phyloP scores from a whole-genome alignment of 2,797 vertebrate genomes.

The Betta splendens region DNA sequence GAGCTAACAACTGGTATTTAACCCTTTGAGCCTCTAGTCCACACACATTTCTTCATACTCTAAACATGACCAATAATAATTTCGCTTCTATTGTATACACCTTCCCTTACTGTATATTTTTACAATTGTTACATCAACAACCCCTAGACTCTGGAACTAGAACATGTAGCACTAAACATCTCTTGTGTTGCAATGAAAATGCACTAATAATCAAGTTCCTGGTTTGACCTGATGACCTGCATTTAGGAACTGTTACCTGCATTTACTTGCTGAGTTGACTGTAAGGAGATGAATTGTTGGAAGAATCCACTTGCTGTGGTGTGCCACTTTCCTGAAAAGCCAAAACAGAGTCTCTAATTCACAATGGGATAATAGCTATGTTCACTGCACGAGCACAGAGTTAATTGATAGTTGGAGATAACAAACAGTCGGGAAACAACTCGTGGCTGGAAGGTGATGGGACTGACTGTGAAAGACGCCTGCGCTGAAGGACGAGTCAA shows the following conservation, averaged over 20 bases:
- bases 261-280: slow-evolving; percentile 98
- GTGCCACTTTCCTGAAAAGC: slow-evolving; percentile 89
- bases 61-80: too few species aligned
- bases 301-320: slow-evolving; percentile 94
- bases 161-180: too few species aligned
- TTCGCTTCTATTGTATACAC: not conserved
- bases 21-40: too few species aligned
- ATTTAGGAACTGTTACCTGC: slow-evolving; percentile 80
- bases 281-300: slow-evolving; percentile 97
- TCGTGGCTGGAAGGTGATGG: slow-evolving; percentile 27
- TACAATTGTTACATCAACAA: too few species aligned
- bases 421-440: slow-evolving; percentile 42
- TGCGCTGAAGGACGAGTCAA: slow-evolving; percentile 9
- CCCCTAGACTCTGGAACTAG: too few species aligned
- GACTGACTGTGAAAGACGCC: slow-evolving; percentile 19
- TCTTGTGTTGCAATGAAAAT: not conserved
- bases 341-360: slow-evolving; percentile 46
- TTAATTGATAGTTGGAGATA: slow-evolving; percentile 55
- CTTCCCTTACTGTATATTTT: not conserved
- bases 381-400: slow-evolving; percentile 31
- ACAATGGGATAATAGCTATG: slow-evolving; percentile 46
- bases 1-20: too few species aligned
- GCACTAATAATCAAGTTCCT: slow-evolving; percentile 5
- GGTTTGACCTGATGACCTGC: not conserved
- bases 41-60: too few species aligned